Base-by-base conservation (phyloP, 2,888 invertebrate species). In the Idaea biselata region DNA sequence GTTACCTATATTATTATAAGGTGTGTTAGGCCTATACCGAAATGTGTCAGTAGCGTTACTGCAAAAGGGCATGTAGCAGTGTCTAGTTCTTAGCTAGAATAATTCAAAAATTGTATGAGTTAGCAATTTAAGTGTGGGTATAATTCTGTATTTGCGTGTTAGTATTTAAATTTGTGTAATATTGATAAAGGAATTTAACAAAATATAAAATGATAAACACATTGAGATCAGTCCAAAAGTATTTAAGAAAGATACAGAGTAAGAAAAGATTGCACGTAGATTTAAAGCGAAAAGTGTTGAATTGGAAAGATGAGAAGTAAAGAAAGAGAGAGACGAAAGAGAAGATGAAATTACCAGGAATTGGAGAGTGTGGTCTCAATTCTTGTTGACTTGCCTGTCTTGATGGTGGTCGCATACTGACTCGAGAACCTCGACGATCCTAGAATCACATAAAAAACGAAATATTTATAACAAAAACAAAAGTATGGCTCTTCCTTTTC, bases 371-470 rank as follows among this genome's bases (percentile, higher is more conserved):
- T 58, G 97, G 96, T 81, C 96, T 94, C 69, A 97, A 91, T 64
- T 97, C 97, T 73, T 96, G 96, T 93, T 97, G 96, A 83, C 97
- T 97, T 58, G 97, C 96, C 82, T 97, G 97, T 62, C 97, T 93
- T 68, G 97, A 97, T 8, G 97, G 97, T 16, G 95, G 96, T 53
- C 96, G 93, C 77, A 96, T 95, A 80, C 97, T 97, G 64, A 95
- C 95, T 33, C 96, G 94, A 16, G 97, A 97, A 56, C 97, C 97
- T 8, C 97, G 95, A 60, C 97, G 94, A 77, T 97, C 97, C 88
- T 92, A 72, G 0, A 82, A 80, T 31, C 44, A 18, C 58, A 58
- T 11, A 6, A 60, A 54, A 59, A 44, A 53, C n/a, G 6, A 14
- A 53, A 18, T 18, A 18, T 55, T 8, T 44, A 0, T 0, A 44